Evolutionary conservation across 2,113 vertebrate genomes (phyloP), one percentile per base, ranked within the genome.

Genomic region (Sula dactylatra): DNA sequence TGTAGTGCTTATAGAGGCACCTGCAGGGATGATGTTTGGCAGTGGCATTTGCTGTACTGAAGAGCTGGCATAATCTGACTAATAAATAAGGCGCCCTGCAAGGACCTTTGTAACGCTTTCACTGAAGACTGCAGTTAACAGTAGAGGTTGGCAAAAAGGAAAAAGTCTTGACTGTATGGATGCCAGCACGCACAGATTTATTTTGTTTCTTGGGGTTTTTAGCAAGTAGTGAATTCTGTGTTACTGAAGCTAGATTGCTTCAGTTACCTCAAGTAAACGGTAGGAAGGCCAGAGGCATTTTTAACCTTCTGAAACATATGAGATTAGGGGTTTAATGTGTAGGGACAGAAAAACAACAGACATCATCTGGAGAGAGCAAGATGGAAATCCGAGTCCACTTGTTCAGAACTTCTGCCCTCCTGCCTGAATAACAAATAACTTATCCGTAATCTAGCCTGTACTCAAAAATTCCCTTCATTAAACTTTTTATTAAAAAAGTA

Each of bases 41-140:
- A 67, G 85, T 95, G 85, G 71, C 67, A 86, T 97, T 97, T 94
- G 88, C 85, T 88, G 44, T 82, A 9, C 82, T 77, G 84, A 88
- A 91, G 66, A 77, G 56, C 84, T 93, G 73, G 65, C 62, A 31
- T 89, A 94, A 92, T 83, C 74, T 90, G 58, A 79, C 71, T 83
- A 34, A 77, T 62, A 90, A 86, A 80, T 70, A 49, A 83, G 79
- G 36, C 1, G 1, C 50, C 45, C 58, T 77, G 71, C 54, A 77
- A 32, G 40, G 58, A 86, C 25, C 71, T 81, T 8, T 42, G n/a
- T 27, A 40, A 40, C 36, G 38, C 64, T 81, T 66, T 77, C 55
- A 26, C 72, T 66, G 27, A 34, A 66, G 36, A 4, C 31, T 80
- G 11, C 42, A 56, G 44, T 61, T 52, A 47, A 34, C 47, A 42